Conservation (phyloP, 2,113 vertebrate genomes). For the Nipponia nippon region DNA sequence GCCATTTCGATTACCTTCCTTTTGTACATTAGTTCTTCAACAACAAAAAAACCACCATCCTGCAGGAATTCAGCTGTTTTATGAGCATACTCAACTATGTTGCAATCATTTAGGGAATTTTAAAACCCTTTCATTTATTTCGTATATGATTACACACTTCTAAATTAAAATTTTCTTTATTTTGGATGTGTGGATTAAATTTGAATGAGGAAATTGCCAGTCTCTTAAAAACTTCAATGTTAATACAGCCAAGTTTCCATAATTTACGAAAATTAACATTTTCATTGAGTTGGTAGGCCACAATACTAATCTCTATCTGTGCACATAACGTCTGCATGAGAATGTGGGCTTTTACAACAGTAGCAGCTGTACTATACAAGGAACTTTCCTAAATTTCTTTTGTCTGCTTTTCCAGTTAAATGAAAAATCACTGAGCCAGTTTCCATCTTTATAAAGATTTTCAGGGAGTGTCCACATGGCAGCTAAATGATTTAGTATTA, state of each 20-base stretch:
- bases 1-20: not conserved
- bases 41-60: not conserved
- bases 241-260: not conserved
- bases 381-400: not conserved
- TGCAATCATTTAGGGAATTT: not conserved
- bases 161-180: not conserved
- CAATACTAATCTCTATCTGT: not conserved
- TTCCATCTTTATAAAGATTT: not conserved
- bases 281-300: not conserved
- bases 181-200: not conserved
- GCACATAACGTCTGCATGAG: not conserved
- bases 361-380: not conserved
- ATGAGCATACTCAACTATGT: not conserved
- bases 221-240: not conserved
- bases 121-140: not conserved
- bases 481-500: not conserved
- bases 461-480: not conserved
- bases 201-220: not conserved
- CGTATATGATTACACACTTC: not conserved
- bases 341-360: not conserved
- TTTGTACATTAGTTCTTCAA: not conserved
- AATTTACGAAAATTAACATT: not conserved
- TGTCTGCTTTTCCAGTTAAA: not conserved
- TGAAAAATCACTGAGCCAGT: not conserved
- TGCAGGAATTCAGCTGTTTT: not conserved